These are phyloP conservation scores for Latrodectus geometricus DNA, from an alignment of 1,140 invertebrate genomes.

Conservation along the genomic window DNA sequence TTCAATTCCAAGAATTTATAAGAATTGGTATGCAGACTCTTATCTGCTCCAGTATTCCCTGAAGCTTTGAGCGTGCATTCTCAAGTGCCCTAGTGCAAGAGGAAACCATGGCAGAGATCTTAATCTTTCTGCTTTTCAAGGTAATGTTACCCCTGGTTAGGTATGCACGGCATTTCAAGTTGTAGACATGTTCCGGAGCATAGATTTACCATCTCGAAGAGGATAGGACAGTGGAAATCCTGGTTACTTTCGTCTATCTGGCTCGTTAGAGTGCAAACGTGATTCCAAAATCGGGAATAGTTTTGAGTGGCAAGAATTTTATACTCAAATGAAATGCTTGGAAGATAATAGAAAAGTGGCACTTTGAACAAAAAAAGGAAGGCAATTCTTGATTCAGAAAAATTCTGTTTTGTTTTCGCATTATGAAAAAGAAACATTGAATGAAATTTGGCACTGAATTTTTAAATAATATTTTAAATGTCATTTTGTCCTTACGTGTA, in stretches of 20 bases:
- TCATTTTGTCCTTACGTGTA: not conserved
- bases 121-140: conserved; percentile 9
- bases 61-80: conserved; percentile 9
- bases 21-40: not conserved
- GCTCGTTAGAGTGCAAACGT: conserved; percentile 39
- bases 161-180: conserved; percentile 27
- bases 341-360: not conserved
- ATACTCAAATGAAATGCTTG: conserved; percentile 42
- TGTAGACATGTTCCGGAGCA: conserved; percentile 31
- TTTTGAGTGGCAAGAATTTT: conserved; percentile 50
- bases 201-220: not conserved
- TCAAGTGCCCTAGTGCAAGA: not conserved
- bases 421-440: too few relatives aligned
- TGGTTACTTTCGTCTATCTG: not conserved
- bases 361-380: not conserved
- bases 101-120: not conserved
- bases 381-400: too few relatives aligned
- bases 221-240: not conserved
- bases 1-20: too few relatives aligned
- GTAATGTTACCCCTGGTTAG: conserved; percentile 22
- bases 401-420: too few relatives aligned
- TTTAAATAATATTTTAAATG: not conserved
- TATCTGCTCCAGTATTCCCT: not conserved
- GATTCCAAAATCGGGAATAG: conserved; percentile 26
- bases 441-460: not conserved